phyloP scores from a whole-genome alignment of 2,888 invertebrate genomes.

The Campoplex nolae region DNA sequence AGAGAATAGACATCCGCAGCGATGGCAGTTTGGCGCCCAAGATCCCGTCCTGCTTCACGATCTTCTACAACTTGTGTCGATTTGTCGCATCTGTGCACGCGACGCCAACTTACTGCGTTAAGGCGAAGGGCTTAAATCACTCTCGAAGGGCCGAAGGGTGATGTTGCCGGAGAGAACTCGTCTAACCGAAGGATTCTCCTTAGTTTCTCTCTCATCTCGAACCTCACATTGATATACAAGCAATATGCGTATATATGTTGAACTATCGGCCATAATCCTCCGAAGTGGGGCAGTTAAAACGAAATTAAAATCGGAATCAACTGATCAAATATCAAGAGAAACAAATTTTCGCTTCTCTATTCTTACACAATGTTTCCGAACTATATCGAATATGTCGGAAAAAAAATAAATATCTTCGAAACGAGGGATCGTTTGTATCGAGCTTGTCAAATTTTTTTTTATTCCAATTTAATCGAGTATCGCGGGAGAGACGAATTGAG shows the following conservation, averaged over 20 bases:
- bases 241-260: not conserved
- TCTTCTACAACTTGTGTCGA: constrained; percentile 82
- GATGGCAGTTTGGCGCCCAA: constrained; percentile 61
- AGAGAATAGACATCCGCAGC: constrained; percentile 45
- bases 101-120: constrained; percentile 81
- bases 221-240: constrained; percentile 4
- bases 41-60: constrained; percentile 66
- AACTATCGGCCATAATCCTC: not conserved
- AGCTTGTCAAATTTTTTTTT: not conserved
- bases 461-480: constrained; percentile 22
- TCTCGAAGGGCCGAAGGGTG: constrained; percentile 72
- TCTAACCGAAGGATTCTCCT: constrained; percentile 24
- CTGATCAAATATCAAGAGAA: not conserved
- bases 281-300: not conserved
- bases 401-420: no score
- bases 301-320: not conserved
- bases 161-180: constrained; percentile 48
- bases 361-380: not conserved
- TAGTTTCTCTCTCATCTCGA: constrained; percentile 6
- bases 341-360: not conserved
- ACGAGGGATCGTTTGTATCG: not conserved
- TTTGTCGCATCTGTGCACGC: constrained; percentile 84
- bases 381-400: not conserved
- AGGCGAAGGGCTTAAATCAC: constrained; percentile 82
- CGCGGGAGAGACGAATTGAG: constrained; percentile 15